A percentile compares a stretch with the other conserved stretches of the same genome.
These are phyloP conservation scores for Lithophane ornitopus DNA, from an alignment of 2,888 invertebrate species.

Conservation along the genomic window DNA sequence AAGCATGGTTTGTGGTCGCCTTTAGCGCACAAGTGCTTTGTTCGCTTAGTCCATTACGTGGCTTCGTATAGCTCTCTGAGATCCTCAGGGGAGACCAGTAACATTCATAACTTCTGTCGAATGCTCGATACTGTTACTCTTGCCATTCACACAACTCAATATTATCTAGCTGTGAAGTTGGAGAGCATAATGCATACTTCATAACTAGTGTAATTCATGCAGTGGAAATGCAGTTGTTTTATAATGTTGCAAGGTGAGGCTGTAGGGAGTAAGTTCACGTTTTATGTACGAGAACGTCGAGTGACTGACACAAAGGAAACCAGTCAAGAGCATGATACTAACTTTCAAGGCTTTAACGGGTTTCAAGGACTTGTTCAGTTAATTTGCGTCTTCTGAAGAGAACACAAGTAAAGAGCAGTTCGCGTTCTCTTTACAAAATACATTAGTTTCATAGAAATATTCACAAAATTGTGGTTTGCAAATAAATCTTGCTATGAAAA, in stretches of 20 bases:
- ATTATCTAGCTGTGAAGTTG: conserved; percentile 55
- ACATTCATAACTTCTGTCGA: conserved; percentile 75
- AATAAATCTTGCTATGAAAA: conserved; percentile 30
- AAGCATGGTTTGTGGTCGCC: conserved; percentile 63
- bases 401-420: conserved; percentile 34
- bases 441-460: conserved; percentile 20
- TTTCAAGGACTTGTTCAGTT: conserved; percentile 34
- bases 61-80: conserved; percentile 70
- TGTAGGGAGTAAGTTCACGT: neutral
- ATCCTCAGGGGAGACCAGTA: conserved; percentile 73
- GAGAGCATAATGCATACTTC: conserved; percentile 47
- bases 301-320: conserved; percentile 48
- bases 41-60: conserved; percentile 71
- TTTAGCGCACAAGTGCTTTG: conserved; percentile 64
- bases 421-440: conserved; percentile 31
- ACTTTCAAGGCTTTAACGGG: conserved; percentile 33
- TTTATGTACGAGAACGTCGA: conserved; percentile 22
- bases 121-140: conserved; percentile 65
- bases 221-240: conserved; percentile 31
- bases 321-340: conserved; percentile 27
- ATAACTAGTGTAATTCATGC: conserved; percentile 28
- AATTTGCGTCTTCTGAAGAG: conserved; percentile 38
- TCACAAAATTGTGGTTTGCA: conserved; percentile 27
- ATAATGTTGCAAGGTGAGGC: conserved; percentile 2
- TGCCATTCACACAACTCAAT: conserved; percentile 65